Evolutionary conservation across 1,140 invertebrate species (phyloP).

Genomic region (Lineus longissimus): DNA sequence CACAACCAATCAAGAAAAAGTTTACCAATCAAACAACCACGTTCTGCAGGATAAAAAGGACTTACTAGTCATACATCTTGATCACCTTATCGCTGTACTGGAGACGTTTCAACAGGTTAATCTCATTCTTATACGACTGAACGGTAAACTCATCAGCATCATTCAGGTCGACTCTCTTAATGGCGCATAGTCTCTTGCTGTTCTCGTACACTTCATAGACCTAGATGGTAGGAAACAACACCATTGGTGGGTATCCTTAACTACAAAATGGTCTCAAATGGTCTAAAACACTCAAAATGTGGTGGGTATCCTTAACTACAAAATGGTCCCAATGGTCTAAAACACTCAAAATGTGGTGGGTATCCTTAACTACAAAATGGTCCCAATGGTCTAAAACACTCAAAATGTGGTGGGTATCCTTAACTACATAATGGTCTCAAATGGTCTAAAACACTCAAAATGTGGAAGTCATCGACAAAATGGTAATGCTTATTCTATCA

Average conservation of each 20-base stretch:
- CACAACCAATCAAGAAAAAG: neutral
- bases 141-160: conserved; percentile 62
- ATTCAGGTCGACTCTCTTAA: conserved; percentile 58
- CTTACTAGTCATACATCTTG: conserved; percentile 84
- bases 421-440: neutral
- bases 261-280: neutral
- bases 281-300: neutral
- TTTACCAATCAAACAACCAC: too few relatives aligned
- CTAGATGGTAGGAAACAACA: conserved; percentile 24
- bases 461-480: conserved; percentile 5
- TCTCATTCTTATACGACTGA: conserved; percentile 85
- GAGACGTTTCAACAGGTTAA: conserved; percentile 75
- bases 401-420: conserved; percentile 12
- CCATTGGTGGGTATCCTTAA: neutral
- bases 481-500: too few relatives aligned
- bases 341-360: conserved; percentile 8
- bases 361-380: conserved; percentile 4
- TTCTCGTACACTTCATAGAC: conserved; percentile 54
- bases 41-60: conserved; percentile 37
- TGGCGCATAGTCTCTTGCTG: conserved; percentile 49
- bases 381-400: neutral
- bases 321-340: conserved; percentile 1
- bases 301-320: neutral
- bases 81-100: conserved; percentile 79
- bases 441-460: neutral